These are phyloP conservation scores for Dasyprocta punctata DNA, from an alignment of 2,113 vertebrate species.

Conservation along the genomic window DNA sequence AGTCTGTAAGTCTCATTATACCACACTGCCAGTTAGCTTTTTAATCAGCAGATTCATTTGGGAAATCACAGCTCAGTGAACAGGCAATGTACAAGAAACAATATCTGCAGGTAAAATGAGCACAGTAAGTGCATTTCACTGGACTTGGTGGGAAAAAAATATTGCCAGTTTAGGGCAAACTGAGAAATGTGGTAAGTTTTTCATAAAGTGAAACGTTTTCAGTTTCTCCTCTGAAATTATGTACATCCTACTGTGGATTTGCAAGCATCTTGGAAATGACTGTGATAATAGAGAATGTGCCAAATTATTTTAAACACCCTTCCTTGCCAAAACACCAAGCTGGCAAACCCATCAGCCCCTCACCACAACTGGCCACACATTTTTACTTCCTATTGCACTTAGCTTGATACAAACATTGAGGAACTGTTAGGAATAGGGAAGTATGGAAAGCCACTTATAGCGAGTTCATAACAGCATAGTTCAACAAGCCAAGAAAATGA, in stretches of 20 bases:
- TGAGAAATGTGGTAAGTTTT: background rate
- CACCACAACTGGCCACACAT: background rate
- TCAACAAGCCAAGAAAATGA: background rate
- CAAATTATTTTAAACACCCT: conserved; percentile 5
- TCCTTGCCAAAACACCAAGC: background rate
- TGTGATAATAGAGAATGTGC: background rate
- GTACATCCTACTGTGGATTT: background rate
- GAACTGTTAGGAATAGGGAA: background rate
- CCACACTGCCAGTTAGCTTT: background rate
- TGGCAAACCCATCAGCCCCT: background rate
- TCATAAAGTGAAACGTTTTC: conserved; percentile 26
- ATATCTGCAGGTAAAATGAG: background rate
- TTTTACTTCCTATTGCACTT: background rate
- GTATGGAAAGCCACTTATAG: background rate
- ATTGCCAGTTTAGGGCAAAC: background rate
- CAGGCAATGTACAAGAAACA: background rate
- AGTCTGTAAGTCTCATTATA: background rate
- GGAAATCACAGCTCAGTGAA: conserved; percentile 5
- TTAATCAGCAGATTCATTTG: conserved; percentile 23
- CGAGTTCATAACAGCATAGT: background rate
- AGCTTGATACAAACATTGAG: conserved; percentile 4
- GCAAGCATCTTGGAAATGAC: conserved; percentile 23
- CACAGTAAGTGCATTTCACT: background rate
- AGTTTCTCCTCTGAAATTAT: conserved; percentile 45
- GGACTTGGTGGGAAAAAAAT: background rate